phyloP scores from a whole-genome alignment of 2,888 invertebrate genomes.

The Polyommatus iphigenia region DNA sequence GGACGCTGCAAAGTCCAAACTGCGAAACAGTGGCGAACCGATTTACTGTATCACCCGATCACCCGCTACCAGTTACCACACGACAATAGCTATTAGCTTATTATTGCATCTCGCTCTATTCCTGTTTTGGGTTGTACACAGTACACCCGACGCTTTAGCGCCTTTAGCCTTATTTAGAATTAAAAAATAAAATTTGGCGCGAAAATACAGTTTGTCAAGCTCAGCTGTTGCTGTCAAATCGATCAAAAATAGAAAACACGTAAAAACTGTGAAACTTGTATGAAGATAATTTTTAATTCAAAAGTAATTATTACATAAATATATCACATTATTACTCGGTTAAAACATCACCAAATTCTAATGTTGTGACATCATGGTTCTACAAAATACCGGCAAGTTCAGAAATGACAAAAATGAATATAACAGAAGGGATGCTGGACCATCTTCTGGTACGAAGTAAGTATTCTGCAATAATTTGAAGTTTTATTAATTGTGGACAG shows the following conservation, averaged over 20 bases:
- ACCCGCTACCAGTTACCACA: no score
- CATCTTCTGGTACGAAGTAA: slow-evolving; percentile 61
- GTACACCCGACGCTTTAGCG: no score
- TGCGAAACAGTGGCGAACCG: no score
- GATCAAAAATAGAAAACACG: background rate
- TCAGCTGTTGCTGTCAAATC: slow-evolving; percentile 19
- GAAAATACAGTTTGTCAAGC: slow-evolving; percentile 41
- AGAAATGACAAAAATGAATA: slow-evolving; percentile 65
- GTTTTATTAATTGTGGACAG: background rate
- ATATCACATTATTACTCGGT: background rate
- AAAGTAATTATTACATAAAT: background rate
- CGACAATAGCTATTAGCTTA: no score
- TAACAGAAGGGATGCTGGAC: slow-evolving; percentile 58
- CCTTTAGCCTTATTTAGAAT: background rate
- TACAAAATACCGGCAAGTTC: slow-evolving; percentile 80
- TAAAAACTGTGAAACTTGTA: background rate
- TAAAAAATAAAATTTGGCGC: slow-evolving; percentile 40
- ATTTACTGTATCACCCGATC: no score
- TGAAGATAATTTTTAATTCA: background rate
- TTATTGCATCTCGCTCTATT: no score
- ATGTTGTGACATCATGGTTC: slow-evolving; percentile 62
- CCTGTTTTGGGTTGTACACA: no score
- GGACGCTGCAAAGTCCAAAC: no score
- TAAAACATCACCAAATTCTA: background rate
- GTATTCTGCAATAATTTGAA: slow-evolving; percentile 29